Evolutionary conservation across 2,888 invertebrate genomes (phyloP), one percentile per base, ranked within the genome.

Genomic region (Trypoxylon attenuatum): DNA sequence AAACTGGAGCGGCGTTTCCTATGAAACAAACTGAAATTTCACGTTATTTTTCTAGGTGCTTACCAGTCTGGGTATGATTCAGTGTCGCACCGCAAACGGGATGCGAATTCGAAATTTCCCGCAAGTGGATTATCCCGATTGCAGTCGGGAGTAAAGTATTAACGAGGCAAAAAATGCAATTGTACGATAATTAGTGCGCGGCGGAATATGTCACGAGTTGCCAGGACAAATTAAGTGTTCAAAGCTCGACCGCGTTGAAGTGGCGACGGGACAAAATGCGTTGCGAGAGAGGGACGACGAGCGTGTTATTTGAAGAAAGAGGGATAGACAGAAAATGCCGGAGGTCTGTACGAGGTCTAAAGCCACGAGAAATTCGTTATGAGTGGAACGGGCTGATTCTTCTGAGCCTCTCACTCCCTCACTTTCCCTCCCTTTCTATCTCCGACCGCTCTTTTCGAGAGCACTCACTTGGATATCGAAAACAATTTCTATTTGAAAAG

Each of bases 401-500:
- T 5, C 22, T 6, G 16, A 22, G 16, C 22, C 15, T 5, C 25
- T 19, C 22, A 13, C 42, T 47, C 16, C 16, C 15, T 38, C n/a
- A n/a, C n/a, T 41, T 38, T 43, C 16, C 5, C 21, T 8, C 8
- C 18, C 16, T 22, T 10, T 10, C 23, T 18, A 15, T 13, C 45
- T 42, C 15, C 13, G n/a, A 22, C 49, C 41, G 38, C 62, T 41
- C n/a, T 33, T 73, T 56, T 63, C 51, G 64, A 77, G 76, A 71
- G 73, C 78, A 79, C 80, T 82, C 74, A 73, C 71, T 69, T 72
- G 74, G 62, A 82, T 83, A 83, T 83, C 81, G 82, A 82, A 81
- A 84, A 84, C 81, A 83, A 83, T 84, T 84, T 84, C 83, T 81
- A 84, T 84, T 82, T 82, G 78, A 82, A 84, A 82, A 84, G 84